Percentiles rank a stretch among this genome's conserved stretches.
Evolutionary conservation across 2,113 vertebrate species (phyloP).

Genomic region (Labrus mixtus): DNA sequence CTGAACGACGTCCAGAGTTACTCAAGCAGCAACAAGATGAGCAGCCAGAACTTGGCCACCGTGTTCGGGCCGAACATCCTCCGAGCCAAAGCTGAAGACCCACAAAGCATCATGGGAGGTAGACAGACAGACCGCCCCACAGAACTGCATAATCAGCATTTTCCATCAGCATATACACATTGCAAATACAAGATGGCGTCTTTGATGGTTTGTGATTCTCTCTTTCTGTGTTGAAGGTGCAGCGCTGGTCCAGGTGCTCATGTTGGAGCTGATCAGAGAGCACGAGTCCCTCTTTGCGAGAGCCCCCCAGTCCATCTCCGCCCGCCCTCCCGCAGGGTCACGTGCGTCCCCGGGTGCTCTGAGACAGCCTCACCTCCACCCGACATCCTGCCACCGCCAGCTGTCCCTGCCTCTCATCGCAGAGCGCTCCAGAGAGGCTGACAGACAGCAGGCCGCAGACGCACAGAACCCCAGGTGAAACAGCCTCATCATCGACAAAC

Average conservation of each 20-base stretch:
- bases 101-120: slow-evolving; percentile 85
- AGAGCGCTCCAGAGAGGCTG: slow-evolving; percentile 47
- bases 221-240: slow-evolving; percentile 66
- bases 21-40: slow-evolving; percentile 85
- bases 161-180: too few species aligned
- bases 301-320: slow-evolving; percentile 41
- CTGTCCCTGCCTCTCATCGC: slow-evolving; percentile 78
- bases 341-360: slow-evolving; percentile 33
- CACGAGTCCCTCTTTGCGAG: slow-evolving; percentile 78
- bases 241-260: slow-evolving; percentile 70
- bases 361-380: slow-evolving; percentile 49
- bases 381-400: slow-evolving; percentile 70
- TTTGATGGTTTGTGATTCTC: neutral
- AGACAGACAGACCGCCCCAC: neutral
- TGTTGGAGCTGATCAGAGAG: slow-evolving; percentile 76
- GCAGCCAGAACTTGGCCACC: slow-evolving; percentile 83
- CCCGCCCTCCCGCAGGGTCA: slow-evolving; percentile 24
- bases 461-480: slow-evolving; percentile 51
- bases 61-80: slow-evolving; percentile 87
- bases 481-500: neutral
- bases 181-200: neutral
- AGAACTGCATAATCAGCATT: neutral
- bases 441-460: slow-evolving; percentile 30
- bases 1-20: slow-evolving; percentile 84
- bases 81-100: slow-evolving; percentile 86